phyloP scores from a whole-genome alignment of 2,888 invertebrate genomes.

The Mesoligia furuncula region DNA sequence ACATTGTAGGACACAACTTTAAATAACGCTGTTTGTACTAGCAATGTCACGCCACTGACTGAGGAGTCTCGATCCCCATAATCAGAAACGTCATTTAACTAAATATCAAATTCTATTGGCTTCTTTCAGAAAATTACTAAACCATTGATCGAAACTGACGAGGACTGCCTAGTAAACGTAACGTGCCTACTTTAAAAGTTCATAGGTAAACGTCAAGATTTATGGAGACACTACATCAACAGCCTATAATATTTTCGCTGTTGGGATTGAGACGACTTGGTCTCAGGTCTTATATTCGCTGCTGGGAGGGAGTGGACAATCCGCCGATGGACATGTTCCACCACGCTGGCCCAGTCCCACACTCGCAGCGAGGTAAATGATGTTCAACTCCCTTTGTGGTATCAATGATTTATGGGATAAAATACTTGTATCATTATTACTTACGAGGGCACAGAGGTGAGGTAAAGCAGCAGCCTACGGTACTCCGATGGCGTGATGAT shows the following conservation, averaged over 20 bases:
- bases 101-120: neutral
- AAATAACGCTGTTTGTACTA: neutral
- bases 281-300: neutral
- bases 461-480: constrained; percentile 97
- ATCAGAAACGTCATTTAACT: neutral
- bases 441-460: constrained; percentile 99
- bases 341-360: neutral
- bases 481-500: constrained; percentile 96
- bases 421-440: constrained; percentile 77
- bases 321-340: neutral
- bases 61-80: neutral
- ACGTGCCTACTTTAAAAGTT: neutral
- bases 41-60: neutral
- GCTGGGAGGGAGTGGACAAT: neutral
- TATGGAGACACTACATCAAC: neutral
- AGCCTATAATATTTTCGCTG: neutral
- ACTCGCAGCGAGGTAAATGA: neutral
- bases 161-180: neutral
- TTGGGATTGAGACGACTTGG: neutral
- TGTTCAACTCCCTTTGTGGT: neutral
- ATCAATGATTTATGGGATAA: no score
- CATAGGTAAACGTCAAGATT: neutral
- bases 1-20: constrained; percentile 14
- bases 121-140: neutral
- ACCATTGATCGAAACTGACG: neutral